A percentile compares a stretch with the other conserved stretches of the same genome.
Evolutionary conservation across 2,888 invertebrate species (phyloP).

Genomic region (Ophion obscuratus): DNA sequence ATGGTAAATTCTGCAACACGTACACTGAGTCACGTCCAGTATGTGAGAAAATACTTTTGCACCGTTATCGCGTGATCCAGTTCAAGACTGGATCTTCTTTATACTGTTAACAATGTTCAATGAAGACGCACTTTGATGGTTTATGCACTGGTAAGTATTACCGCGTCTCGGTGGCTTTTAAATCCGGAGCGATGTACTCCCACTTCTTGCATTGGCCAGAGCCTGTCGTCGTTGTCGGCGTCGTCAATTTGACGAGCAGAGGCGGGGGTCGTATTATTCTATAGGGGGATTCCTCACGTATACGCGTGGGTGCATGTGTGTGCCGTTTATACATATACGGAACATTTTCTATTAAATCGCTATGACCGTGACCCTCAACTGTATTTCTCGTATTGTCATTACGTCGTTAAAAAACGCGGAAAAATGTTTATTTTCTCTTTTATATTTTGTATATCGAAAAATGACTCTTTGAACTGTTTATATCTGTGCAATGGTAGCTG

Average conservation of each 20-base stretch:
- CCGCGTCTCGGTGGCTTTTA: conserved; percentile 70
- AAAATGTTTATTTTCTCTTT: background rate
- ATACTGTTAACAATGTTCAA: conserved; percentile 37
- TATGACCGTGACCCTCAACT: background rate
- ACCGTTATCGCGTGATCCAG: background rate
- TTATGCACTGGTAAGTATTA: conserved; percentile 68
- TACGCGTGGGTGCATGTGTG: background rate
- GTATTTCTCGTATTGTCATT: background rate
- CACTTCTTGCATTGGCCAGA: conserved; percentile 47
- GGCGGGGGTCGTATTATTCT: conserved; percentile 23
- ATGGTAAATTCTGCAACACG: conserved; percentile 23
- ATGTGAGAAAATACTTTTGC: background rate
- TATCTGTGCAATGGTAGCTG: no score
- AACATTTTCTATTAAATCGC: background rate
- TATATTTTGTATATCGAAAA: background rate
- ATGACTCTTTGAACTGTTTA: background rate
- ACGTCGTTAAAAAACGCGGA: background rate
- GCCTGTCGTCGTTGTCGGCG: conserved; percentile 21
- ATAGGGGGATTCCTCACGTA: conserved; percentile 36
- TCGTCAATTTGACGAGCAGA: conserved; percentile 38
- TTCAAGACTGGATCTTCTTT: conserved; percentile 13
- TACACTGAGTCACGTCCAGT: conserved; percentile 11
- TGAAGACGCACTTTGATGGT: conserved; percentile 61
- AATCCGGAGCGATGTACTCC: conserved; percentile 70
- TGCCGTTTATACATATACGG: background rate